Evolutionary conservation across 2,797 vertebrate genomes (phyloP), one percentile per base, ranked within the genome.

Genomic region (Podargus strigoides): DNA sequence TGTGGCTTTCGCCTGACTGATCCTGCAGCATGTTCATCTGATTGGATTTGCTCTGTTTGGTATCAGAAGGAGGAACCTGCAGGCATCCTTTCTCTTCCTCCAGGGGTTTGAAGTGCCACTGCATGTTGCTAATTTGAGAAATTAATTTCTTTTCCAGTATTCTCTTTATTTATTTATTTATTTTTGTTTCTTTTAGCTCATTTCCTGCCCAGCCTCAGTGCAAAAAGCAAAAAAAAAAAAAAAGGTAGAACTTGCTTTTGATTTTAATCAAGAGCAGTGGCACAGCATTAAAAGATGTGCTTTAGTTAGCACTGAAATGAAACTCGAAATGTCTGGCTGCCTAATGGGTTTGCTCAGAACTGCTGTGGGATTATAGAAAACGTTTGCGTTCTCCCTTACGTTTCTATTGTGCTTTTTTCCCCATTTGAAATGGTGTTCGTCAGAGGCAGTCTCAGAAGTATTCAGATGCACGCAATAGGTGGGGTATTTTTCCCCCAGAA

Each of bases 21-120:
- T 94, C 89, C 89, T 79, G 70, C 94, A 86, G 92, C 85, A 56
- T 78, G 73, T 93, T 95, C 92, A 64, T 87, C 84, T 93, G 91
- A 95, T 96, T 95, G 95, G 91, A 96, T 96, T 97, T 95, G 93
- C 90, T 94, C 85, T 76, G 81, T 95, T 96, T 96, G 87, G 76
- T 93, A 86, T 86, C 90, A 44, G 22, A 69, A 90, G 66, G 86
- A 85, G 85, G 84, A 85, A 95, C 90, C 85, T 74, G 85, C 93
- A 89, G 92, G 87, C 94, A 78, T 85, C 72, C 28, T 89, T 63
- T 94, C 77, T 73, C 58, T 50, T 70, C 76, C 76, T 94, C 59
- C 75, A 39, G 52, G 69, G n/a, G 80, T 94, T 95, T 92, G 86
- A 87, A 95, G 85, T 94, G 78, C 80, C 1, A 13, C 58, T 66